Conservation (phyloP, 2,888 invertebrate genomes). For the Punctoribates punctum region DNA sequence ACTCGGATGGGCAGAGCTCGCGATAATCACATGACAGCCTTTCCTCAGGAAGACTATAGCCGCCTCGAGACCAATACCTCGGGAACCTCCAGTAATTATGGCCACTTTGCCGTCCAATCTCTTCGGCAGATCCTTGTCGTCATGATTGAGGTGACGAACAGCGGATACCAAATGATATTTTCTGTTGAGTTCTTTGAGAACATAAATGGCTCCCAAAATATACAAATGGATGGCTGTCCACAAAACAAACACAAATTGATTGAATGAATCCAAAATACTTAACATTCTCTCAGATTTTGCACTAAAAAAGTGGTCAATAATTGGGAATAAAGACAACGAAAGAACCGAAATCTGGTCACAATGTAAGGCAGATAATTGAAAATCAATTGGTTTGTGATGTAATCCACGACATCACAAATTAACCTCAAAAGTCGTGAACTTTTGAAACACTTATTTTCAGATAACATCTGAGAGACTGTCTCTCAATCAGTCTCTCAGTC, state of each 20-base stretch:
- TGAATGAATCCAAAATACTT: not conserved
- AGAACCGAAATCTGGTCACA: not conserved
- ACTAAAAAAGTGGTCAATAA: not conserved
- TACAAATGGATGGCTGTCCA: slow-evolving; percentile 42
- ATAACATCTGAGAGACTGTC: not conserved
- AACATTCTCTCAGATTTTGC: not conserved
- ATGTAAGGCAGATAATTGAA: not conserved
- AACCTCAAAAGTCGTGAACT: slow-evolving; percentile 22
- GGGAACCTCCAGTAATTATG: slow-evolving; percentile 78
- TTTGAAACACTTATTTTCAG: slow-evolving; percentile 8
- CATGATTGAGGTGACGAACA: slow-evolving; percentile 32
- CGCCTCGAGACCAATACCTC: slow-evolving; percentile 76
- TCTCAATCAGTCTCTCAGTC: too few relatives aligned
- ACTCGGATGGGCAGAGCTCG: slow-evolving; percentile 37
- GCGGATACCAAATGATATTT: slow-evolving; percentile 35
- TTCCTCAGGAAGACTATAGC: slow-evolving; percentile 70
- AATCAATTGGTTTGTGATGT: not conserved
- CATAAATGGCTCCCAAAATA: slow-evolving; percentile 43
- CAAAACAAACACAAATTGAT: slow-evolving; percentile 34
- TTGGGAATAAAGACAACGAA: not conserved
- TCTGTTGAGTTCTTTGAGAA: slow-evolving; percentile 41
- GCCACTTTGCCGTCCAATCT: slow-evolving; percentile 62
- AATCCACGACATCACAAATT: not conserved
- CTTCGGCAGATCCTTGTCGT: slow-evolving; percentile 40
- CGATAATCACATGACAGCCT: slow-evolving; percentile 62